Base-by-base conservation (phyloP, 2,888 invertebrate species). In the Drosophila merina region DNA sequence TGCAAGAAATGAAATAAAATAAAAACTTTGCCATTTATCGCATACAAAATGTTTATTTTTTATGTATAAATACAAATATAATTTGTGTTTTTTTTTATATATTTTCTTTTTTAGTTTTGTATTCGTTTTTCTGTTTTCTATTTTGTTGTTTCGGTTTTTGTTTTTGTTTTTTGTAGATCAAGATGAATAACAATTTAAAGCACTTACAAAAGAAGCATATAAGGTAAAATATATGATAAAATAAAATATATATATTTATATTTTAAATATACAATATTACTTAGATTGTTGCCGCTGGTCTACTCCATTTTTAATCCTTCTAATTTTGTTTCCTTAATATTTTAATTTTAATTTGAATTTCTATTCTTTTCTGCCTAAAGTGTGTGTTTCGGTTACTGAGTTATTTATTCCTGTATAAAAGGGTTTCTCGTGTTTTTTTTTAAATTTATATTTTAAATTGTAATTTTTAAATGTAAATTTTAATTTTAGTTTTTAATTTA, bases 151-250 rank as follows among this genome's bases (percentile, higher is more conserved):
- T 58, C 49, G 42, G 63, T 57, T 59, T 48, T 40, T 67, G 49
- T n/a, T n/a, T 54, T 66, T 54, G 38, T 38, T 54, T 57, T 45
- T 49, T 36, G 40, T 47, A 72, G 73, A 70, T 67, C 64, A 84
- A 77, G 72, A 77, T 80, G 56, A 75, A 85, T 85, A 87, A 87
- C 78, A 86, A 74, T 77, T 83, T 82, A 73, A 85, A 85, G 73
- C 79, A 74, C 79, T 82, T 70, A 79, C 51, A 76, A 76, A 79
- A 77, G 8, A 62, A 79, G 66, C 74, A 69, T 74, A 58, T 44
- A 44, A 25, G 30, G 45, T 64, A 67, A 68, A 70, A 49, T 67
- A 67, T 36, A 36, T 40, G 42, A 64, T 55, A 55, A 77, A 57
- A 44, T 55, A 58, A 59, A 57, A 28, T 51, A 57, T 57, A 77